A percentile compares a stretch with the other conserved stretches of the same genome.
phyloP scores from a whole-genome alignment of 2,113 vertebrate species.

The Donacobius atricapilla region DNA sequence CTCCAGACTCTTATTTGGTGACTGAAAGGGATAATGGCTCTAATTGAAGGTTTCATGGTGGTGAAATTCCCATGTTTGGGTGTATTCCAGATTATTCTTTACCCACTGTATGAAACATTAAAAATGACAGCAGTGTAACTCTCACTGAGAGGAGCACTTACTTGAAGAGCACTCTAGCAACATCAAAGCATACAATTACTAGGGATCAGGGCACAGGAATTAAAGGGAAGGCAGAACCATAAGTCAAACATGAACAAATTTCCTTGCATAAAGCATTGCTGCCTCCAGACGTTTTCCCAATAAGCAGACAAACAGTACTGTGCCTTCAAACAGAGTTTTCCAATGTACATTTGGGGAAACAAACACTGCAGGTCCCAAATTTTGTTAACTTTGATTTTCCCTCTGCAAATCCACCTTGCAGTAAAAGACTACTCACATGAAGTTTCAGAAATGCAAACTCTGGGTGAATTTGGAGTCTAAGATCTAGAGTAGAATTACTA shows the following conservation, averaged over 20 bases:
- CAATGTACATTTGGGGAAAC: neutral
- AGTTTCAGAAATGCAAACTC: neutral
- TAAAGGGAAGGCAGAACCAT: neutral
- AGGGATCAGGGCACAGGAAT: neutral
- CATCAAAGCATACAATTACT: neutral
- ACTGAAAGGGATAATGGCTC: neutral
- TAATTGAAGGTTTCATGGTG: neutral
- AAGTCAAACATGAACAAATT: neutral
- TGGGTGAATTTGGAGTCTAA: neutral
- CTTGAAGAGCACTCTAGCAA: neutral
- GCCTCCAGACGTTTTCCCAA: neutral
- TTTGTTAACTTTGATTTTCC: neutral
- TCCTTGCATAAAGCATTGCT: neutral
- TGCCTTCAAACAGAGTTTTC: neutral
- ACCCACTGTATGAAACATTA: neutral
- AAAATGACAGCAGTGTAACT: neutral
- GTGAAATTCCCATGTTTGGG: neutral
- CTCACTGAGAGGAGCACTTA: neutral
- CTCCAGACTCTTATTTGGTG: neutral
- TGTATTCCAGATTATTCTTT: neutral
- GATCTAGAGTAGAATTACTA: neutral
- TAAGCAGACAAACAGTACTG: neutral
- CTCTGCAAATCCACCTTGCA: neutral
- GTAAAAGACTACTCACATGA: neutral
- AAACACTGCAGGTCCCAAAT: neutral